Percentiles rank a stretch among this genome's conserved stretches.
These are phyloP conservation scores for Cryptocephalus moraei DNA, from an alignment of 2,888 invertebrate species.

Conservation along the genomic window DNA sequence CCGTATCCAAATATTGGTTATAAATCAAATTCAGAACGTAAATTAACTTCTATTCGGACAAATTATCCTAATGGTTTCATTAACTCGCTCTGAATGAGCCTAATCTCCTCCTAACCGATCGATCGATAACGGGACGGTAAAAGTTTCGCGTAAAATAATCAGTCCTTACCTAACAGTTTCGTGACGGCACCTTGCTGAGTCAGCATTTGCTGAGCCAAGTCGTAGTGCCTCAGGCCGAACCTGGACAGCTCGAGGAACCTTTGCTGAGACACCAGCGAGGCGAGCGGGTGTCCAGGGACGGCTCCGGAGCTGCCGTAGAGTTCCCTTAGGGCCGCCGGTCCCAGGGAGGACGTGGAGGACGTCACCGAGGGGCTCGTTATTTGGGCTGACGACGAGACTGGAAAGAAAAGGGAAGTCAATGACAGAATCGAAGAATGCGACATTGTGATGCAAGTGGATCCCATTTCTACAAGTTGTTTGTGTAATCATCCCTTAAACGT, in stretches of 20 bases:
- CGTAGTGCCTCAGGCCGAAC: conserved; percentile 75
- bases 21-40: too few relatives aligned
- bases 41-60: too few relatives aligned
- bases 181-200: conserved; percentile 88
- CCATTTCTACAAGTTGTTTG: too few relatives aligned
- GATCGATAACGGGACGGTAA: too few relatives aligned
- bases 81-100: too few relatives aligned
- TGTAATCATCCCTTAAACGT: too few relatives aligned
- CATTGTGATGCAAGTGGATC: too few relatives aligned
- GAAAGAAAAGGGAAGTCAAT: conserved; percentile 5
- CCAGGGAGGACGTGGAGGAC: conserved; percentile 33
- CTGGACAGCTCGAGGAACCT: conserved; percentile 71
- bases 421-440: background rate
- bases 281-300: conserved; percentile 51
- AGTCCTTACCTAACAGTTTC: conserved; percentile 73
- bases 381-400: conserved; percentile 19
- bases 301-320: conserved; percentile 34
- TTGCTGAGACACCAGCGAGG: conserved; percentile 67
- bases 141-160: too few relatives aligned
- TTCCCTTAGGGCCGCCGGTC: conserved; percentile 37
- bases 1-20: too few relatives aligned
- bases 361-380: conserved; percentile 35
- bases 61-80: too few relatives aligned
- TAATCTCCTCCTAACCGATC: too few relatives aligned
- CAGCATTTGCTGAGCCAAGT: conserved; percentile 82